Conservation (phyloP, 2,113 vertebrate genomes). For the Coregonus clupeaformis region DNA sequence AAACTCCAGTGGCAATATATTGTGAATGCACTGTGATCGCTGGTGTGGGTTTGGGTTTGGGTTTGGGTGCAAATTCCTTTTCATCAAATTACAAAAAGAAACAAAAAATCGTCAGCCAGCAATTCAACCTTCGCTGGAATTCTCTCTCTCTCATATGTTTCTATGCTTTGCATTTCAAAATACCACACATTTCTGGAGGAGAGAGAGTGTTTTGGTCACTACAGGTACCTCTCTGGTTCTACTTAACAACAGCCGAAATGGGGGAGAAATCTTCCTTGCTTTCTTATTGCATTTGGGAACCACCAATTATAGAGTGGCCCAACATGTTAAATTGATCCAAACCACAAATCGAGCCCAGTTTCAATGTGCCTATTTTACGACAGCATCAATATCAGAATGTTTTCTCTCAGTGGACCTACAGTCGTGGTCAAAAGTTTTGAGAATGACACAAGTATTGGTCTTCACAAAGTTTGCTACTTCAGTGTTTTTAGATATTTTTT, state of each 20-base stretch:
- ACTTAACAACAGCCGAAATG: constrained; percentile 40
- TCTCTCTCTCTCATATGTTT: constrained; percentile 37
- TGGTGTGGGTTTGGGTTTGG: constrained; percentile 8
- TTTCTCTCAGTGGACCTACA: background rate
- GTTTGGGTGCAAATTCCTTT: constrained; percentile 43
- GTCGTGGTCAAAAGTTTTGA: no score
- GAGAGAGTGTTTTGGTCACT: constrained; percentile 21
- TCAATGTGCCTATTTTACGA: constrained; percentile 39
- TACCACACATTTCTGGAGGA: constrained; percentile 35
- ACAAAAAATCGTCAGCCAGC: constrained; percentile 11
- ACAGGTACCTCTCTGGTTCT: constrained; percentile 28
- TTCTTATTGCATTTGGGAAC: constrained; percentile 43
- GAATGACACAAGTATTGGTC: no score
- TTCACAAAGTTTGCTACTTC: no score
- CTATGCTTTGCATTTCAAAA: constrained; percentile 48
- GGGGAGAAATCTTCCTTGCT: constrained; percentile 20
- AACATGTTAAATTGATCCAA: constrained; percentile 43
- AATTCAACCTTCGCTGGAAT: constrained; percentile 19
- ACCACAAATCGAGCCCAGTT: constrained; percentile 44
- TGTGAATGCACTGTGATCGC: no score
- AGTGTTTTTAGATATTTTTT: no score
- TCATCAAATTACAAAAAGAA: constrained; percentile 46
- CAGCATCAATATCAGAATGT: constrained; percentile 35
- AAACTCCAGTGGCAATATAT: background rate
- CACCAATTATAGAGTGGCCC: constrained; percentile 31